Percentiles rank a stretch among this genome's conserved stretches.
These are phyloP conservation scores for Entelurus aequoreus DNA, from an alignment of 2,113 vertebrate genomes.

Conservation along the genomic window DNA sequence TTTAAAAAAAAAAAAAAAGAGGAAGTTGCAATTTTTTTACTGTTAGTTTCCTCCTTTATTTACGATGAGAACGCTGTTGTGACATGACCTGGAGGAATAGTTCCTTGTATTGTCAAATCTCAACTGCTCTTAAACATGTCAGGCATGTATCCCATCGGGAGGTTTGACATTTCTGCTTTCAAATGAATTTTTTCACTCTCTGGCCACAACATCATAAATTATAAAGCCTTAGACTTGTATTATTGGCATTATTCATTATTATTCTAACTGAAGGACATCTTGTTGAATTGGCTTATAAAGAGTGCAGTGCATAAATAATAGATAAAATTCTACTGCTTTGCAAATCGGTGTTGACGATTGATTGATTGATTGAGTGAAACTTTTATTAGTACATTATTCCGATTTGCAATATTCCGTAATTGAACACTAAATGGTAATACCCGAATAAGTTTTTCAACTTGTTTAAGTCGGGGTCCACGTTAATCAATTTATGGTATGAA, in stretches of 20 bases:
- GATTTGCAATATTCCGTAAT: no score
- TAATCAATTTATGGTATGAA: no score
- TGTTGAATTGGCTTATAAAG: background rate
- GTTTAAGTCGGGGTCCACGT: no score
- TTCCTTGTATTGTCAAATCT: constrained; percentile 3
- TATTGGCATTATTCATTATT: no score
- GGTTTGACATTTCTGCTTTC: constrained; percentile 4
- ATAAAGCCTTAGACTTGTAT: background rate
- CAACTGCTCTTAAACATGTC: background rate
- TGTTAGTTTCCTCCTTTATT: background rate
- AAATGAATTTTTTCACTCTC: background rate
- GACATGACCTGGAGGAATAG: background rate
- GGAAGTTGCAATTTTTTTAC: constrained; percentile 5
- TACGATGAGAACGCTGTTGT: constrained; percentile 6
- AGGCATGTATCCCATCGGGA: background rate
- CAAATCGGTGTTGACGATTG: no score
- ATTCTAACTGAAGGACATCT: no score
- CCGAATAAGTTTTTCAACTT: no score
- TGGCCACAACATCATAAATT: no score
- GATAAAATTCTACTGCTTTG: background rate
- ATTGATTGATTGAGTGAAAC: no score
- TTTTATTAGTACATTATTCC: no score
- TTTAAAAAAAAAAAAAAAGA: background rate
- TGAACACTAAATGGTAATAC: no score
- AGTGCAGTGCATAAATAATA: background rate